Percentiles rank a stretch among this genome's conserved stretches.
Evolutionary conservation across 2,797 vertebrate species (phyloP).

Genomic region (Pygocentrus nattereri): DNA sequence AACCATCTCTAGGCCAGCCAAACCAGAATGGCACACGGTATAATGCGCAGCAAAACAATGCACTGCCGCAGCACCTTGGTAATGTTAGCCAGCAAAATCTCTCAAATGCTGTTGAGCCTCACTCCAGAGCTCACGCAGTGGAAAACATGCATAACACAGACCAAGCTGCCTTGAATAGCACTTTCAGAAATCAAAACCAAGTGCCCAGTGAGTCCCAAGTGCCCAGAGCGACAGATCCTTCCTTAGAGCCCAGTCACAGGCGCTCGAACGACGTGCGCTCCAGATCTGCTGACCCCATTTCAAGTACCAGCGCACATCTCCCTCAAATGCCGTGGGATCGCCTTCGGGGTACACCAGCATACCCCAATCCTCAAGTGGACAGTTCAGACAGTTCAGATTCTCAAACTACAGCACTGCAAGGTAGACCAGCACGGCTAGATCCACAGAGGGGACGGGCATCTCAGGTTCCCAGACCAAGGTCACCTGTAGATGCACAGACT

Average conservation of each 20-base stretch:
- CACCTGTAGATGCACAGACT: conserved; percentile 26
- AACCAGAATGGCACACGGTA: conserved; percentile 43
- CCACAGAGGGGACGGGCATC: conserved; percentile 36
- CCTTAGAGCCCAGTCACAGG: conserved; percentile 26
- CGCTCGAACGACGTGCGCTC: conserved; percentile 37
- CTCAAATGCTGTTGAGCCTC: conserved; percentile 14
- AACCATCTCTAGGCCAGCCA: conserved; percentile 45
- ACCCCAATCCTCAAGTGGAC: conserved; percentile 64
- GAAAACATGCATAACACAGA: conserved; percentile 29
- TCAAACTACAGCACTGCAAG: conserved; percentile 41
- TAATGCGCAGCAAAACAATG: conserved; percentile 44
- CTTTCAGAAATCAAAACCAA: conserved; percentile 8
- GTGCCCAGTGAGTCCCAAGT: too few relatives aligned
- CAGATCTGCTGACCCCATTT: not conserved
- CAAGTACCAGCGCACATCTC: conserved; percentile 3
- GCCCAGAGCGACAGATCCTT: conserved; percentile 67
- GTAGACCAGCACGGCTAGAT: conserved; percentile 16
- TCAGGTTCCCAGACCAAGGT: conserved; percentile 46
- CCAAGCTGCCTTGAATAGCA: conserved; percentile 15
- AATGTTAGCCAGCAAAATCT: conserved; percentile 33
- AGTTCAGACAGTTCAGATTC: conserved; percentile 58
- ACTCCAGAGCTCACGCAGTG: too few relatives aligned
- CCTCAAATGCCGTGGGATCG: conserved; percentile 75
- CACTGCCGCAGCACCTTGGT: not conserved
- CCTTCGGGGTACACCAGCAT: conserved; percentile 76